Base-by-base conservation (phyloP, 1,140 invertebrate genomes). In the Penaeus indicus region DNA sequence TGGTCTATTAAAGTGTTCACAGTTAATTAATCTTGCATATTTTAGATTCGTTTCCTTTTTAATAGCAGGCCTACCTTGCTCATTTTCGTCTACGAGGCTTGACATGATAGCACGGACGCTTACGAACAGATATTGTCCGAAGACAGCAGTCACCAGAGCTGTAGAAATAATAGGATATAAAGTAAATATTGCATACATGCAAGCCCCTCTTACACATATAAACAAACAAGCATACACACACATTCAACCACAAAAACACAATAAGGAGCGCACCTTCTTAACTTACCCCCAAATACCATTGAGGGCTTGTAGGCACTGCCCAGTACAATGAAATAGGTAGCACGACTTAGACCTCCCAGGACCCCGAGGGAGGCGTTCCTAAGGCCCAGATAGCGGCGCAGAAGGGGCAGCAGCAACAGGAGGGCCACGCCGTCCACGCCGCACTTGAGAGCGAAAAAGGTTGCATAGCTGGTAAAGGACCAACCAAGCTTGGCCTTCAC, bases 61-160 rank as follows among this genome's bases (percentile, higher is more conserved):
- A 16, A 8, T 10, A 54, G 0, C 16, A 13, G 27, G 42, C 72
- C n/a, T 13, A 75, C 72, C 72, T 32, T 75, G 72, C 27, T 75
- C 72, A 32, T 75, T 38, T 75, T 75, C 72, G 16, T 32, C 72
- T 10, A 75, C 72, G 5, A 75, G n/a, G 4, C 27, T 27, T 19
- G 72, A 75, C 72, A 75, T 32, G 72, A 75, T 75, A 27, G 72
- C 27, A 18, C 72, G 27, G 4, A 32, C 72, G 21, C 27, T 38
- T 11, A 75, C 72, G 21, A 75, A 75, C 72, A 75, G 42, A 32
- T 75, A 75, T 38, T 75, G 72, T 7, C 72, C 72, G 72, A 75
- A 75, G n/a, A 75, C 19, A 16, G 27, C 72, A 13, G 42, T 75
- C 16, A 75, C 27, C 13, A 38, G 72, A 75, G 42, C 72, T 75